Evolutionary conservation across 2,797 vertebrate species (phyloP).

Genomic region (Epinephelus coioides): DNA sequence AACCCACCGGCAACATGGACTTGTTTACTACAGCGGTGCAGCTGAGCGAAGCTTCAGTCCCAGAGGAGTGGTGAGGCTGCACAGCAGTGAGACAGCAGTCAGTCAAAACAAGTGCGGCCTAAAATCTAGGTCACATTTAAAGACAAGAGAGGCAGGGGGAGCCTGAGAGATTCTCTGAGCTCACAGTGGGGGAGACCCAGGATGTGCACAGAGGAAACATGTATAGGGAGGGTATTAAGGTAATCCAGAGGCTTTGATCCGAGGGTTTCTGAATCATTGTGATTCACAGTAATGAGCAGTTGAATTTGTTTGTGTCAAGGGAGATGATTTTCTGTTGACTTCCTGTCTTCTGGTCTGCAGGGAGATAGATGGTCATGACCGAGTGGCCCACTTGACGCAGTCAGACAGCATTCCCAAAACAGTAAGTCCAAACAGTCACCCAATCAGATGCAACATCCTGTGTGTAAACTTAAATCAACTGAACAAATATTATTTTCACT

Average conservation of each 20-base stretch:
- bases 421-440: constrained; percentile 83
- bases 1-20: constrained; percentile 95
- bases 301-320: background rate
- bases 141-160: no score
- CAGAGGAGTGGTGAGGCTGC: constrained; percentile 86
- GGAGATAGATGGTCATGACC: constrained; percentile 90
- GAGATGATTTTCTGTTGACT: background rate
- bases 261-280: background rate
- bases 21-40: constrained; percentile 89
- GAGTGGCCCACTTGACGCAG: constrained; percentile 91
- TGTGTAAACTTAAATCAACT: no score
- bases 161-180: background rate
- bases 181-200: background rate
- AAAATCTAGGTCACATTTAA: constrained; percentile 49
- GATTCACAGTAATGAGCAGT: background rate
- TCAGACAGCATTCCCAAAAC: constrained; percentile 89
- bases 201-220: background rate
- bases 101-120: constrained; percentile 30
- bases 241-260: background rate
- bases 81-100: constrained; percentile 18
- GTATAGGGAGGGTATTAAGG: background rate
- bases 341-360: constrained; percentile 68
- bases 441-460: no score
- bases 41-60: constrained; percentile 84
- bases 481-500: no score